phyloP scores from a whole-genome alignment of 2,888 invertebrate genomes.

The Plagiodera versicolora region DNA sequence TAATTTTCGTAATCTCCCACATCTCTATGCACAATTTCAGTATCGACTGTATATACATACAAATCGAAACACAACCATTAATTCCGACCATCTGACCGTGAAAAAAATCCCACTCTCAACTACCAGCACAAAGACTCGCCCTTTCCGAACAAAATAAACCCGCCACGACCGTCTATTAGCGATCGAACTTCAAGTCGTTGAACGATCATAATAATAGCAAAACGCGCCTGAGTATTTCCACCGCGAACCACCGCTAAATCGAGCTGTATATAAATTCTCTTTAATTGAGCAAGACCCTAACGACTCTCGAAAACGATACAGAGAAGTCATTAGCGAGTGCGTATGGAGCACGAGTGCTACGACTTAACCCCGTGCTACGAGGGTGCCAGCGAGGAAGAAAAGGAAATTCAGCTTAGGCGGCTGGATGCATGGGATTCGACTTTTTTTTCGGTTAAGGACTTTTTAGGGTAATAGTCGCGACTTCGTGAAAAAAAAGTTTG shows the following conservation, averaged over 20 bases:
- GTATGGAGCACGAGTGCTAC: neutral
- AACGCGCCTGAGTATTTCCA: constrained; percentile 34
- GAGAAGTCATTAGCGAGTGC: constrained; percentile 33
- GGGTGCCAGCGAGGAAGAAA: neutral
- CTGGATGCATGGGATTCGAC: too few relatives aligned
- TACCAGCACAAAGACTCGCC: neutral
- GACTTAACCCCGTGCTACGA: neutral
- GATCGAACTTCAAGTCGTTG: constrained; percentile 18
- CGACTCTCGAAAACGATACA: constrained; percentile 53
- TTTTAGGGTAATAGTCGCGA: too few relatives aligned
- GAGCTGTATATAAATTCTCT: constrained; percentile 40
- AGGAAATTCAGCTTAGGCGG: too few relatives aligned
- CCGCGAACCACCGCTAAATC: constrained; percentile 38
- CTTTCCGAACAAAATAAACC: neutral
- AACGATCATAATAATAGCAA: constrained; percentile 34
- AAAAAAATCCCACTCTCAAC: neutral
- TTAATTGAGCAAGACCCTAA: constrained; percentile 50
- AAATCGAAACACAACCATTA: neutral
- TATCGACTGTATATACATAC: neutral
- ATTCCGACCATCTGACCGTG: constrained; percentile 16
- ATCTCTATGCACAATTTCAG: neutral
- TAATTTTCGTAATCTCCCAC: too few relatives aligned
- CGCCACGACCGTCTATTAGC: constrained; percentile 11
- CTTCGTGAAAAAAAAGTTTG: too few relatives aligned
- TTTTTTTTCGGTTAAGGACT: too few relatives aligned